Percentiles rank a stretch among this genome's conserved stretches.
These are phyloP conservation scores for Synaphobranchus kaupii DNA, from an alignment of 2,797 vertebrate species.

Conservation along the genomic window DNA sequence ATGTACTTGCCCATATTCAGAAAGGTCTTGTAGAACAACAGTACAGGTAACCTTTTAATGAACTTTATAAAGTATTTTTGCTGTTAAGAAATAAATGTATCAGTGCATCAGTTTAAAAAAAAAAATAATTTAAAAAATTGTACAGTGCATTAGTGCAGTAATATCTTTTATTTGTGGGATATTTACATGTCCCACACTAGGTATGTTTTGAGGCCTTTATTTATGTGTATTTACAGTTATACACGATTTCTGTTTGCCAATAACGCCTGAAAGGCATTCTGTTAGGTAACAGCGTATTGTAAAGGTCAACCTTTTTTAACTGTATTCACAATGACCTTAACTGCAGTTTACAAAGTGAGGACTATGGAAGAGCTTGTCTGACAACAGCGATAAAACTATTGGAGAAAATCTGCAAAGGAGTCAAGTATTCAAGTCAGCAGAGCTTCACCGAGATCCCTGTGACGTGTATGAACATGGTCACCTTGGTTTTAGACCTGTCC, in stretches of 20 bases:
- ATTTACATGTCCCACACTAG: no score
- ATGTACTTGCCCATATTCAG: conserved; percentile 57
- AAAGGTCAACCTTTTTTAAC: neutral
- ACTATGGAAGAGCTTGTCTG: conserved; percentile 61
- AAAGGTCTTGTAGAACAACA: conserved; percentile 58
- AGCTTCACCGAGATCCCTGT: conserved; percentile 45
- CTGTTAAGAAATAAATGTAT: neutral
- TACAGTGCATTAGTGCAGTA: no score
- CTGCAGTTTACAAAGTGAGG: conserved; percentile 53
- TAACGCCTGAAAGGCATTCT: neutral
- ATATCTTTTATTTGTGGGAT: no score
- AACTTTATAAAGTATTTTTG: neutral
- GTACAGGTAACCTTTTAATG: conserved; percentile 64
- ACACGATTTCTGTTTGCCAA: neutral
- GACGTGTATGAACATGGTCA: conserved; percentile 65
- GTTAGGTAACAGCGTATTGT: neutral
- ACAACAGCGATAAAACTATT: conserved; percentile 69
- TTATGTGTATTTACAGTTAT: neutral
- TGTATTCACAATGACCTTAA: neutral
- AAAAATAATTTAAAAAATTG: neutral
- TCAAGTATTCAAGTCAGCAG: accelerated
- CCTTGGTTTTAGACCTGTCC: conserved; percentile 53
- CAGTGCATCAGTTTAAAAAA: no score
- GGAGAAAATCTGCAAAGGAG: conserved; percentile 61
- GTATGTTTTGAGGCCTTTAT: neutral